Evolutionary conservation across 1,140 invertebrate species (phyloP).

Genomic region (Drosophila bocqueti): DNA sequence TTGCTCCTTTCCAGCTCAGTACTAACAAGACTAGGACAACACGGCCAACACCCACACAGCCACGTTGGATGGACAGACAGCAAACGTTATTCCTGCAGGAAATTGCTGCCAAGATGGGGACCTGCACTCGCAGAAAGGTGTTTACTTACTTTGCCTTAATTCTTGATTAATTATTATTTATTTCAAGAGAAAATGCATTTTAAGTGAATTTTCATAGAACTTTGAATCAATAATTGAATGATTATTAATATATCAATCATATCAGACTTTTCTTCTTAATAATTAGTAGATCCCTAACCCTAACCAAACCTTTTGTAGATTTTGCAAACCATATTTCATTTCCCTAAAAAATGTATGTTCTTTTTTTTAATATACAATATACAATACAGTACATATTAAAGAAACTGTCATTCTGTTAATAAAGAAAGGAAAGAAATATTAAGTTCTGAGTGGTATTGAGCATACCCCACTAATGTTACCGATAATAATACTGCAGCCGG

Average conservation of each 20-base stretch:
- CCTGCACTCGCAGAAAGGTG: conserved; percentile 10
- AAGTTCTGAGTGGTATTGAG: neutral
- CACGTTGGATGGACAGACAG: conserved; percentile 3
- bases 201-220: neutral
- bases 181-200: neutral
- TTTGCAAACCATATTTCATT: neutral
- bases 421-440: neutral
- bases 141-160: too few species aligned
- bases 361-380: neutral
- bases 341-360: fast-evolving
- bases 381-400: too few species aligned
- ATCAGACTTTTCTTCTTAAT: too few species aligned
- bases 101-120: conserved; percentile 60
- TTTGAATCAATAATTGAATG: too few species aligned
- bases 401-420: neutral
- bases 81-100: conserved; percentile 56
- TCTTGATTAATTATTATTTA: neutral
- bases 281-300: neutral
- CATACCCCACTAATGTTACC: neutral
- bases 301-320: too few species aligned
- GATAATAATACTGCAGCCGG: too few species aligned
- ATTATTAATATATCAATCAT: too few species aligned
- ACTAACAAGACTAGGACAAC: conserved; percentile 66
- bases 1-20: conserved; percentile 57
- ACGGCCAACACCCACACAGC: conserved; percentile 1